These are phyloP conservation scores for Pelecanoides urinatrix DNA, from an alignment of 2,113 vertebrate genomes.

Conservation along the genomic window DNA sequence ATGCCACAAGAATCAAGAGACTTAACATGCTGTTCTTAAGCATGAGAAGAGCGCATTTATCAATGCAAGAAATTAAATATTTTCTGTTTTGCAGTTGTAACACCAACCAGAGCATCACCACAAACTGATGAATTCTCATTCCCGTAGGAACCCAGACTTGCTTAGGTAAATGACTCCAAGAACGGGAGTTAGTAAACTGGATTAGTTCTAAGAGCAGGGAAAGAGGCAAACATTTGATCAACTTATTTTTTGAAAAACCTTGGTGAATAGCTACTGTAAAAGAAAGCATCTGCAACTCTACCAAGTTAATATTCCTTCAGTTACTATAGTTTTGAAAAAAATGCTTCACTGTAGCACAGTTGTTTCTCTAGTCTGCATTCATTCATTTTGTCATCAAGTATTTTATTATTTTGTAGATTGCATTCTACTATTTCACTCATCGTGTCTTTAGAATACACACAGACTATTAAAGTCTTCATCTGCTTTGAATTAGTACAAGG, in stretches of 20 bases:
- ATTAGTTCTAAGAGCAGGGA: background rate
- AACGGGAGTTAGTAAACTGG: background rate
- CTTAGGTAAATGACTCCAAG: background rate
- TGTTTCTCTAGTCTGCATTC: background rate
- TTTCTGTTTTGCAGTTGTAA: background rate
- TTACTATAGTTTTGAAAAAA: background rate
- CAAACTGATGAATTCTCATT: background rate
- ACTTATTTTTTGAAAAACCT: background rate
- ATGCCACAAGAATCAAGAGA: background rate
- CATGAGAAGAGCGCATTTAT: background rate
- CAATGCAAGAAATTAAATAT: background rate
- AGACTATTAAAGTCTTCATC: background rate
- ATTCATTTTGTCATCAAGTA: background rate
- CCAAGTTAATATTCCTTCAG: no score
- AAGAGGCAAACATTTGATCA: background rate
- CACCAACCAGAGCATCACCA: background rate
- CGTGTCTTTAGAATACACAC: background rate
- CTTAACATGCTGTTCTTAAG: background rate
- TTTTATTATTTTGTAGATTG: background rate
- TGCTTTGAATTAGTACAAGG: background rate
- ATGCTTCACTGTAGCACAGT: background rate
- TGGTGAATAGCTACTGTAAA: background rate
- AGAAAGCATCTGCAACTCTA: background rate
- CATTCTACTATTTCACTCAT: background rate
- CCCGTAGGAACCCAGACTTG: background rate